Base-by-base conservation (phyloP, 1,140 invertebrate species). In the Diprion similis region DNA sequence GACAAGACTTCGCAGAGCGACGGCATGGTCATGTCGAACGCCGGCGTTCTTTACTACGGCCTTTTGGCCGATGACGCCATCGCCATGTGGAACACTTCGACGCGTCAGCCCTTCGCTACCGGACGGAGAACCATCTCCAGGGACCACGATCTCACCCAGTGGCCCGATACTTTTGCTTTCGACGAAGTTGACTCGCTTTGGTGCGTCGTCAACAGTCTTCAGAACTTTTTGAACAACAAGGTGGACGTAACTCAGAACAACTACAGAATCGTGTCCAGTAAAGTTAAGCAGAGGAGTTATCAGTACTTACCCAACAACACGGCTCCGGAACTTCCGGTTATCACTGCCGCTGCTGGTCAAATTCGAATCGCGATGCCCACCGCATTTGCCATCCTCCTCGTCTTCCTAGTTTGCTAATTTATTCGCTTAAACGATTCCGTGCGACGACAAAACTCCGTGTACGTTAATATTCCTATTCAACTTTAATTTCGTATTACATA, bases 1-100 rank as follows among this genome's bases (percentile, higher is more conserved):
- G 82, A 82, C 0, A 93, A 93, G 78, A 79, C 87, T 1, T 92
- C 92, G 1, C 92, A 93, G 80, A 91, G 90, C 0, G 92, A 92
- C 73, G 92, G 92, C 10, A 92, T 94, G 91, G 89, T 90, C 59
- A 93, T 94, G 90, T 93, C 93, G 72, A 88, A 91, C 3, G 87
- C 83, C 9, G 92, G 92, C 7, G 82, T 90, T 24, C 85, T 94
- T 8, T 94, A 92, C 80, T 93, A 89, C 77, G 92, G 92, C 8
- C 84, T 93, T 7, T 79, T 94, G 11, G 90, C 90, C 15, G 90
- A 91, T 75, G 90, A 93, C 73, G 91, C 91, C 2, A 90, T 94
- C 37, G 90, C 90, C 1, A 90, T 89, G 82, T 94, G 92, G 92
- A 91, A 94, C 79, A 91, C 89, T 19, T 87, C 82, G 51, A 80